Base-by-base conservation (phyloP, 2,113 vertebrate genomes). In the Halichoerus grypus region DNA sequence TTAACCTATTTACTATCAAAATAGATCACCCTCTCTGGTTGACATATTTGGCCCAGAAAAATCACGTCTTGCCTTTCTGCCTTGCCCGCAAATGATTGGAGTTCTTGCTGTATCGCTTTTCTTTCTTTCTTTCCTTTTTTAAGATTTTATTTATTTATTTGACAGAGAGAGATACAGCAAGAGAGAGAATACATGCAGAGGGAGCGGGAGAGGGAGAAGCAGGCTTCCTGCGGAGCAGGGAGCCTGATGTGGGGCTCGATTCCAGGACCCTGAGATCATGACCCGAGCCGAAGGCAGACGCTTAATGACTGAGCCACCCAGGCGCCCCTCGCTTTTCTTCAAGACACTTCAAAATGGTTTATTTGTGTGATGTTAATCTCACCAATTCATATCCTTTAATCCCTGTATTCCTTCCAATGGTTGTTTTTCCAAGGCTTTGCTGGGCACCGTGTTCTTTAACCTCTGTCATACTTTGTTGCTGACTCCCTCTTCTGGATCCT, bases 1-100 rank as follows among this genome's bases (percentile, higher is more conserved):
- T 63, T 85, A 91, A 39, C 57, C 65, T 88, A 81, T 95, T 94
- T 95, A 59, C 76, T 67, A 59, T 91, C 36, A 74, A 95, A 97
- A 91, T 67, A 96, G 86, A 91, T 93, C 36, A 49, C n/a, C 19
- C 74, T 95, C 18, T 93, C 57, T 72, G 39, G 49, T 59, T 19
- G 12, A 74, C 24, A 46, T 49, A 77, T 28, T 67, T 95, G 86
- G 39, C 89, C 65, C 8, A 63, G 72, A 80, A 94, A 90, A 94
- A 92, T 26, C 36, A 77, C 90, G n/a, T n/a, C 63, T 57, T 95
- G 61, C 69, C 84, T 95, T 84, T 94, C 69, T 76, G 69, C 85
- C 77, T 91, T 57, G 46, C 57, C 79, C 85, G 46, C 14, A 88
- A 85, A 96, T 95, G 42, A 61, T 36, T n/a, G 24, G 69, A 72